Conservation (phyloP, 2,888 invertebrate species). For the Mythimna impura region DNA sequence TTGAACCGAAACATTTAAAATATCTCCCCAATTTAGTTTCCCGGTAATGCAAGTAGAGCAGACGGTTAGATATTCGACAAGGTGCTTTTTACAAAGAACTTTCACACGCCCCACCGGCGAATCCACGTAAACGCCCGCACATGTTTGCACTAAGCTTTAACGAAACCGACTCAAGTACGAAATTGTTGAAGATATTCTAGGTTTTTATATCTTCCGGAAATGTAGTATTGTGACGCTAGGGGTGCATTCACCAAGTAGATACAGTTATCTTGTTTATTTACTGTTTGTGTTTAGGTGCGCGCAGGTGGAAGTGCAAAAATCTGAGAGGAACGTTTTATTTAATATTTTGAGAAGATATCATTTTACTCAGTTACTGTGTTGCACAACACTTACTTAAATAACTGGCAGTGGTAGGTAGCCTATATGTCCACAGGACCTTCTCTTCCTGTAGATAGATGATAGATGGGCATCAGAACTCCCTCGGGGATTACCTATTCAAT, state of each 20-base stretch:
- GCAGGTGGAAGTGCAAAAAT: neutral
- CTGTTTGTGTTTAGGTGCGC: neutral
- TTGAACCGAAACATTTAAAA: conserved; percentile 36
- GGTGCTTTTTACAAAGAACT: conserved; percentile 69
- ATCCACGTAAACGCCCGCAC: conserved; percentile 57
- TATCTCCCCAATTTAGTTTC: conserved; percentile 50
- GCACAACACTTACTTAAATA: neutral
- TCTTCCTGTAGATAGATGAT: too few species aligned
- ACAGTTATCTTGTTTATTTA: neutral
- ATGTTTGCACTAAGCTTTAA: conserved; percentile 63
- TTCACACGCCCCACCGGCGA: conserved; percentile 63
- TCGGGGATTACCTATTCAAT: too few species aligned
- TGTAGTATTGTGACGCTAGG: neutral
- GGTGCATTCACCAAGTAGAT: neutral
- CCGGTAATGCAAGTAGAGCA: conserved; percentile 55
- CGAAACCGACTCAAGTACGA: conserved; percentile 54
- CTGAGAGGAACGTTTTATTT: too few species aligned
- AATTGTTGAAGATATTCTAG: conserved; percentile 56
- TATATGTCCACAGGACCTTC: too few species aligned
- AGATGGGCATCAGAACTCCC: too few species aligned
- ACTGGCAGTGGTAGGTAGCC: too few species aligned
- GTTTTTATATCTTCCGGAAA: conserved; percentile 27
- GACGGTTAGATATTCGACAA: conserved; percentile 60
- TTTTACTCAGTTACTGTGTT: neutral
- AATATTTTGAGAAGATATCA: neutral